phyloP scores from a whole-genome alignment of 2,888 invertebrate genomes.

The Ormyrus thymus region DNA sequence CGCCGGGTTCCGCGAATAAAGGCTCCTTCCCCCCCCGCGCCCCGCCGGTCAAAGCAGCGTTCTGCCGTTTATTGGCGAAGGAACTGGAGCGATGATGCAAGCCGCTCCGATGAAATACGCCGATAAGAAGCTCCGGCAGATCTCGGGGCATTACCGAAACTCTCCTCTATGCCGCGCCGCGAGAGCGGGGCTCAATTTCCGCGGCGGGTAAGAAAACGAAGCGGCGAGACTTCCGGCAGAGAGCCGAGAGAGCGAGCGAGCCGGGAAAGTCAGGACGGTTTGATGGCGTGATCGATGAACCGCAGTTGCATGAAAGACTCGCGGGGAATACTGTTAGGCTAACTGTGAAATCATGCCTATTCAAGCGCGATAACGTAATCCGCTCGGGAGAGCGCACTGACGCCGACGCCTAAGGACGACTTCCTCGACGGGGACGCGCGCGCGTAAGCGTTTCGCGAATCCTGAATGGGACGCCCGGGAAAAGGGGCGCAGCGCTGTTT shows the following conservation, averaged over 20 bases:
- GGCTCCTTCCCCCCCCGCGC: neutral
- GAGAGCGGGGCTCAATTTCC: slow-evolving; percentile 30
- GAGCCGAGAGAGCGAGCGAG: slow-evolving; percentile 23
- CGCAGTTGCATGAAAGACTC: slow-evolving; percentile 48
- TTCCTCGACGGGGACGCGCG: too few relatives aligned
- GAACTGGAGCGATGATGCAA: slow-evolving; percentile 38
- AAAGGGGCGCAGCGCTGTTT: too few relatives aligned
- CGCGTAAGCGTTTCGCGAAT: too few relatives aligned
- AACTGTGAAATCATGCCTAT: slow-evolving; percentile 58
- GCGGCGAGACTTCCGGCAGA: slow-evolving; percentile 42
- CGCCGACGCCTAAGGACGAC: neutral
- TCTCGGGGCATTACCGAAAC: slow-evolving; percentile 26
- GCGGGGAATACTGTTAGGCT: slow-evolving; percentile 54
- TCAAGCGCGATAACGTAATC: slow-evolving; percentile 52
- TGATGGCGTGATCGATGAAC: slow-evolving; percentile 56
- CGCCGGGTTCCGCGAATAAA: neutral
- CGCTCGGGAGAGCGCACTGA: neutral
- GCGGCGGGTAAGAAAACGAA: slow-evolving; percentile 12
- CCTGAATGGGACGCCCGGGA: too few relatives aligned
- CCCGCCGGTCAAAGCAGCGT: slow-evolving; percentile 20
- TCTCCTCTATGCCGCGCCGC: neutral
- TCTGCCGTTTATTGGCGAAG: slow-evolving; percentile 36
- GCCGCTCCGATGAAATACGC: slow-evolving; percentile 31
- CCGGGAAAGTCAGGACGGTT: slow-evolving; percentile 35
- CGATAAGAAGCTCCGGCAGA: slow-evolving; percentile 36